Evolutionary conservation across 30 jellyfish, hydroid and myxozoan species (phyloP).

Genomic region (Cassiopea andromeda): DNA sequence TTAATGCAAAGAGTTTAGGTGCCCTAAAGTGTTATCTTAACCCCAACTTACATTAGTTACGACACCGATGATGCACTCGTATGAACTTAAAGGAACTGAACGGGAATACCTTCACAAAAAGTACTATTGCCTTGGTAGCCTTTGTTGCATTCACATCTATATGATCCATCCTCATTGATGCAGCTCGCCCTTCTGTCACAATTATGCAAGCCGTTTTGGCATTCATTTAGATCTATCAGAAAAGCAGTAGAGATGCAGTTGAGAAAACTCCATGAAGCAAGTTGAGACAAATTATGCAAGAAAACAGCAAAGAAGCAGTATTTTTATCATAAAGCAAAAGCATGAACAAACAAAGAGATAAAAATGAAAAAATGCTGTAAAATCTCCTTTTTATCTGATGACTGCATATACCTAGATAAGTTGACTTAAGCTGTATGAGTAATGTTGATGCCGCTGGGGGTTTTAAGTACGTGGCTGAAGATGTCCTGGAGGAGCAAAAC

Average conservation of each 20-base stretch:
- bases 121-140: conserved; percentile 73
- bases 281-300: too few relatives aligned
- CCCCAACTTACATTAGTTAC: too few relatives aligned
- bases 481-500: too few relatives aligned
- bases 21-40: too few relatives aligned
- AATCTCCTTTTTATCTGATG: too few relatives aligned
- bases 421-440: too few relatives aligned
- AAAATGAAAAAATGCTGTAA: not conserved
- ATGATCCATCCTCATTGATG: conserved; percentile 58
- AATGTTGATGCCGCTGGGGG: too few relatives aligned
- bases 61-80: not conserved
- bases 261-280: too few relatives aligned
- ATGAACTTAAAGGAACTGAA: not conserved
- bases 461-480: too few relatives aligned
- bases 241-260: too few relatives aligned
- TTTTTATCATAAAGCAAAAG: not conserved
- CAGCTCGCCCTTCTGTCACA: conserved; percentile 65
- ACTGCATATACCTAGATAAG: too few relatives aligned
- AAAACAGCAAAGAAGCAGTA: not conserved
- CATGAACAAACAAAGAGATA: not conserved
- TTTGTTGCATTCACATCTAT: conserved; percentile 39
- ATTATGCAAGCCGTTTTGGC: conserved; percentile 10
- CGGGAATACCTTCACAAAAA: conserved; percentile 35
- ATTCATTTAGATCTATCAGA: conserved; percentile 42
- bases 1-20: too few relatives aligned